These are phyloP conservation scores for Heliornis fulica DNA, from an alignment of 2,113 vertebrate genomes.

Conservation along the genomic window DNA sequence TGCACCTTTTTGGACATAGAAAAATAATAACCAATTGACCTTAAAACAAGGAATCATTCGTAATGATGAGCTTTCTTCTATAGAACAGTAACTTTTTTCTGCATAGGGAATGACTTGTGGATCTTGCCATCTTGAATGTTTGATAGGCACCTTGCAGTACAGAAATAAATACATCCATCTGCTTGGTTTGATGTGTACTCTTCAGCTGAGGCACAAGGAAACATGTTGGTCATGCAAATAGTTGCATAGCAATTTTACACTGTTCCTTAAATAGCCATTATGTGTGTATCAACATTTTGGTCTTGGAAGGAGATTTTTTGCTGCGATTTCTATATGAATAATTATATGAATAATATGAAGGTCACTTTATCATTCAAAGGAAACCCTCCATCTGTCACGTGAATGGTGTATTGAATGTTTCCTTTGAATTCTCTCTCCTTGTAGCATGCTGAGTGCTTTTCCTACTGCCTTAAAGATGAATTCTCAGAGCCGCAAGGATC, in stretches of 20 bases:
- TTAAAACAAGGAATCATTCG: neutral
- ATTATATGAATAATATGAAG: neutral
- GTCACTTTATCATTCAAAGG: neutral
- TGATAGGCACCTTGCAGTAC: neutral
- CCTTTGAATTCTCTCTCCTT: neutral
- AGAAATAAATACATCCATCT: neutral
- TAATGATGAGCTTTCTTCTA: neutral
- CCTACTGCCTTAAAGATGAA: neutral
- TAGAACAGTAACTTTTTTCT: neutral
- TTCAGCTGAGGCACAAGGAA: neutral
- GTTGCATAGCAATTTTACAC: neutral
- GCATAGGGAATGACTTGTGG: neutral
- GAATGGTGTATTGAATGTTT: neutral
- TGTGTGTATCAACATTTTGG: neutral
- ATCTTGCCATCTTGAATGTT: neutral
- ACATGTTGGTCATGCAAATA: neutral
- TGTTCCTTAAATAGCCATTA: neutral
- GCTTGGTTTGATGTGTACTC: neutral
- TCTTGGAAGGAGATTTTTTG: neutral
- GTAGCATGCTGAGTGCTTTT: neutral
- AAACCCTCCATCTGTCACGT: neutral
- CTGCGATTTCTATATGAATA: neutral
- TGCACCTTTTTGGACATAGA: neutral
- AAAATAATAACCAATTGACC: neutral
- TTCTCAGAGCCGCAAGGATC: neutral